These are phyloP conservation scores for Anoplophora glabripennis DNA, from an alignment of 1,140 invertebrate species.

Conservation along the genomic window DNA sequence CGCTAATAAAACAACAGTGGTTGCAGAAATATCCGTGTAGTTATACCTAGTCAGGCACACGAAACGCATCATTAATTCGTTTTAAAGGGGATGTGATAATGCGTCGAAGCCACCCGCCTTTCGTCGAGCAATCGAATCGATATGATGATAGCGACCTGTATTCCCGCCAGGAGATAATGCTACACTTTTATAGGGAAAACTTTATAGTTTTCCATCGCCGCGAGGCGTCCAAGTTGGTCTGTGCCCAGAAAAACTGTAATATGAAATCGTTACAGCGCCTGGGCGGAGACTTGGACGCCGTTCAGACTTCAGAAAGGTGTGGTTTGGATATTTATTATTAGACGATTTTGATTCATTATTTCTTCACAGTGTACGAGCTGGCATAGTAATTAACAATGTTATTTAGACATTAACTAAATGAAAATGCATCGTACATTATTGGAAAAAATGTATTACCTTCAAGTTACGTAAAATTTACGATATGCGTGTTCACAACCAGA, in stretches of 20 bases:
- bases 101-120: not conserved
- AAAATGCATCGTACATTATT: too few relatives aligned
- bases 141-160: not conserved
- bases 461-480: too few relatives aligned
- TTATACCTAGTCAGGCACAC: not conserved
- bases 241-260: slow-evolving; percentile 27
- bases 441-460: too few relatives aligned
- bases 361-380: too few relatives aligned
- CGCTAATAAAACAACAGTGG: not conserved
- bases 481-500: too few relatives aligned
- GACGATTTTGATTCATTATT: too few relatives aligned
- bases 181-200: slow-evolving; percentile 5
- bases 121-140: not conserved
- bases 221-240: not conserved
- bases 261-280: slow-evolving; percentile 28
- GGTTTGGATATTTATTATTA: not conserved
- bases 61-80: not conserved
- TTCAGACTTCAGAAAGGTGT: slow-evolving; percentile 15
- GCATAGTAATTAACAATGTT: too few relatives aligned
- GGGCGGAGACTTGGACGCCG: slow-evolving; percentile 19
- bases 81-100: not conserved
- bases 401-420: too few relatives aligned
- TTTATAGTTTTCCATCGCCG: slow-evolving; percentile 4
- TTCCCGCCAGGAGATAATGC: not conserved
- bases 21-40: not conserved